Evolutionary conservation across 2,888 invertebrate genomes (phyloP).

Genomic region (Diaprepes abbreviatus): DNA sequence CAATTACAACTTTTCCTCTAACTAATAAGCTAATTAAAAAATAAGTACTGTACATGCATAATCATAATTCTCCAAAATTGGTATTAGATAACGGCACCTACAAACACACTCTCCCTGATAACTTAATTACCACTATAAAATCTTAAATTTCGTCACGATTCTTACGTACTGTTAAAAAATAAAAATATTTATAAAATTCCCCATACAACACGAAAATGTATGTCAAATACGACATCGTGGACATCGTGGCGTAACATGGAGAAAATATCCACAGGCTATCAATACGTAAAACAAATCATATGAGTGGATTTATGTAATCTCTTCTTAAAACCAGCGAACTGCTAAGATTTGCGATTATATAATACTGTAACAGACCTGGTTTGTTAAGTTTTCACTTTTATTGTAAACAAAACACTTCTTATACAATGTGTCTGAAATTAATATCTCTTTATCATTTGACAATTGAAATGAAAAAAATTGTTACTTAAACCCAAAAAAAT

Average conservation of each 20-base stretch:
- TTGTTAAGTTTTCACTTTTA: slow-evolving; percentile 2
- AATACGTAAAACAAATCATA: slow-evolving; percentile 1
- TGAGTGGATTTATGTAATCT: not conserved
- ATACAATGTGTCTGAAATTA: too few relatives aligned
- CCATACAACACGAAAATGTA: slow-evolving; percentile 1
- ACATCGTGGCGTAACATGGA: not conserved
- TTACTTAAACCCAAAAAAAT: too few relatives aligned
- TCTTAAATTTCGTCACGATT: not conserved
- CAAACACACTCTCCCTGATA: slow-evolving; percentile 9
- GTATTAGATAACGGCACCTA: slow-evolving; percentile 2
- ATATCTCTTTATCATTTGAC: too few relatives aligned
- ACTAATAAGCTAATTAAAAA: not conserved
- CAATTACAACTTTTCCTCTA: too few relatives aligned
- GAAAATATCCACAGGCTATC: slow-evolving; percentile 1
- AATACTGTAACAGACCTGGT: not conserved
- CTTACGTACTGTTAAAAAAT: slow-evolving; percentile 7
- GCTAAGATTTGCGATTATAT: not conserved
- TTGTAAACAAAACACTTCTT: not conserved
- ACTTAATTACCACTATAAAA: slow-evolving; percentile 1
- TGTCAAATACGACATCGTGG: not conserved
- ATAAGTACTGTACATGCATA: not conserved
- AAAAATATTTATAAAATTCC: slow-evolving; percentile 9
- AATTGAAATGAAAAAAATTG: too few relatives aligned
- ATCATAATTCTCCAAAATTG: slow-evolving; percentile 5
- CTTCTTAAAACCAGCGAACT: not conserved